phyloP scores from a whole-genome alignment of 2,888 invertebrate genomes.

The Synanthedon myopaeformis region DNA sequence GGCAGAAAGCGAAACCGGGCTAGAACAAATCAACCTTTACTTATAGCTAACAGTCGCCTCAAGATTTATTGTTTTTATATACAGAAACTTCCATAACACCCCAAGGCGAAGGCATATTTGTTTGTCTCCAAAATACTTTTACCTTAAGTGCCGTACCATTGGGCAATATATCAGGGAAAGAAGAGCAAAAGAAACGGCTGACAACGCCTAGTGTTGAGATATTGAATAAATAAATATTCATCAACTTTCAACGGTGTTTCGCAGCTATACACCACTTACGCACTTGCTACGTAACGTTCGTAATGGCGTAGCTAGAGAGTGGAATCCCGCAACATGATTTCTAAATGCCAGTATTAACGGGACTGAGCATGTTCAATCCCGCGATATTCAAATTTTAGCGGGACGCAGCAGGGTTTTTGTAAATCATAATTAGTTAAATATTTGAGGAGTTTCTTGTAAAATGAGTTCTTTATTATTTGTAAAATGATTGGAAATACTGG shows the following conservation, averaged over 20 bases:
- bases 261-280: background rate
- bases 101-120: background rate
- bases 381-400: too few relatives aligned
- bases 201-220: background rate
- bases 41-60: too few relatives aligned
- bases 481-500: too few relatives aligned
- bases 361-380: too few relatives aligned
- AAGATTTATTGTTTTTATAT: background rate
- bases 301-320: background rate
- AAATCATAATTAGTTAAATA: too few relatives aligned
- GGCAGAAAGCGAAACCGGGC: too few relatives aligned
- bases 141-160: background rate
- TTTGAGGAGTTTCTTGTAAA: too few relatives aligned
- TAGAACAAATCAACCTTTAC: too few relatives aligned
- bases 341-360: too few relatives aligned
- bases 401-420: too few relatives aligned
- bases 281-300: background rate
- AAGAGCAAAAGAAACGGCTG: background rate
- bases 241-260: background rate
- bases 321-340: too few relatives aligned
- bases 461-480: too few relatives aligned
- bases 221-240: background rate
- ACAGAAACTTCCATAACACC: background rate
- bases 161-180: background rate
- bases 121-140: background rate